A percentile compares a stretch with the other conserved stretches of the same genome.
phyloP scores from a whole-genome alignment of 2,888 invertebrate species.

The Aphodius granarius region DNA sequence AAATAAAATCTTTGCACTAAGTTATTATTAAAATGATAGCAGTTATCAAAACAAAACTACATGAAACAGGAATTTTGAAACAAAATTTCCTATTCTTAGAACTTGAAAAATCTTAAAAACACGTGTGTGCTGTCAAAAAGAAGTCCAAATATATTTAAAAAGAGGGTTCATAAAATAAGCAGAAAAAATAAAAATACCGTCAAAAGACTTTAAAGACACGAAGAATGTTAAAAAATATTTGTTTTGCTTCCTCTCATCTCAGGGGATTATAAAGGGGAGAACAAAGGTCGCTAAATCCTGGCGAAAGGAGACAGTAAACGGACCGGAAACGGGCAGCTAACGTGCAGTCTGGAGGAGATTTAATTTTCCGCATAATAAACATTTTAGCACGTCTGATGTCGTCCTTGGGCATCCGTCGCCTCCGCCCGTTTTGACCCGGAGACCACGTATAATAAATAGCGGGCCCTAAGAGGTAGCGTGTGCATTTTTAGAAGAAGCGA shows the following conservation, averaged over 20 bases:
- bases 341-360: slow-evolving; percentile 8
- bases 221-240: no score
- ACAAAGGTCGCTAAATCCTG: not conserved
- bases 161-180: no score
- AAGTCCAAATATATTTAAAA: no score
- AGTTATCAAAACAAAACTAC: no score
- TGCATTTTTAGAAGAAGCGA: not conserved
- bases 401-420: not conserved
- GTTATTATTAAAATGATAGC: no score
- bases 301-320: not conserved
- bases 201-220: no score
- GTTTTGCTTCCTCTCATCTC: not conserved
- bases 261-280: not conserved
- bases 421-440: not conserved
- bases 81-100: no score
- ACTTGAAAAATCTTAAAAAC: no score
- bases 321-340: not conserved
- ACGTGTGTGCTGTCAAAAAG: no score
- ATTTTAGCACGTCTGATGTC: slow-evolving; percentile 18
- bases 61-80: no score
- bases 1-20: no score
- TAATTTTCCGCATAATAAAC: slow-evolving; percentile 26
- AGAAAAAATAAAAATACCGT: no score
- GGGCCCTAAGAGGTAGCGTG: not conserved
- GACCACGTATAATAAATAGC: slow-evolving; percentile 6